Evolutionary conservation across 2,113 vertebrate species (phyloP).

Genomic region (Solea senegalensis): DNA sequence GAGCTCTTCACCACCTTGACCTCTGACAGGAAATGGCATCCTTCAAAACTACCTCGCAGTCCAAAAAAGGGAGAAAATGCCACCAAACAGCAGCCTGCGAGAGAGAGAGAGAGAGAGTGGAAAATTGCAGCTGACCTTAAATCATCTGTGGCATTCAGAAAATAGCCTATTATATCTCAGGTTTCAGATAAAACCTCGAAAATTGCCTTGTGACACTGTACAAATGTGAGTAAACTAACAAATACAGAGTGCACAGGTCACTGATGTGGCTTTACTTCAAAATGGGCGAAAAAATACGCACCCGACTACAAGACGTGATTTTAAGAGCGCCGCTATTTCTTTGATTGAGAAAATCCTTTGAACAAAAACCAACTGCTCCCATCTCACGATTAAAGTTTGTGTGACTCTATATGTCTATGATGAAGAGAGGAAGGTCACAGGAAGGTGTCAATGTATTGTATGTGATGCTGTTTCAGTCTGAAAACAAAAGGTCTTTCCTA

Average conservation of each 20-base stretch:
- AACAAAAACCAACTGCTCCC: too few species aligned
- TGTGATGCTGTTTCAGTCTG: too few species aligned
- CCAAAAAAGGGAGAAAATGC: not conserved
- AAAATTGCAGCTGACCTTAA: conserved; percentile 30
- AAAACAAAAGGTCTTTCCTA: too few species aligned
- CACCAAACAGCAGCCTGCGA: not conserved
- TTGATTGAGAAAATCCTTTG: not conserved
- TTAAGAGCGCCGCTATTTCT: not conserved
- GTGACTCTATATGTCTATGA: too few species aligned
- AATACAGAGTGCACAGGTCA: not conserved
- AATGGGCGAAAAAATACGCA: not conserved
- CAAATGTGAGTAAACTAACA: conserved; percentile 9
- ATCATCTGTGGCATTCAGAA: conserved; percentile 20
- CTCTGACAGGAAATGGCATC: conserved; percentile 43
- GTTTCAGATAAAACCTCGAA: conserved; percentile 10
- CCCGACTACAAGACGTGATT: not conserved
- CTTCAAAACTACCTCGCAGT: conserved; percentile 27
- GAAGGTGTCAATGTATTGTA: too few species aligned
- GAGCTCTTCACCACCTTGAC: conserved; percentile 33
- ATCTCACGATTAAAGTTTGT: too few species aligned
- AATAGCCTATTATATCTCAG: conserved; percentile 25
- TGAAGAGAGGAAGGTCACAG: too few species aligned
- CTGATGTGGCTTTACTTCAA: not conserved
- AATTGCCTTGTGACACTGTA: not conserved
- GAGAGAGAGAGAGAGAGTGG: not conserved